phyloP scores from a whole-genome alignment of 2,113 vertebrate genomes.

The Rostratula benghalensis region DNA sequence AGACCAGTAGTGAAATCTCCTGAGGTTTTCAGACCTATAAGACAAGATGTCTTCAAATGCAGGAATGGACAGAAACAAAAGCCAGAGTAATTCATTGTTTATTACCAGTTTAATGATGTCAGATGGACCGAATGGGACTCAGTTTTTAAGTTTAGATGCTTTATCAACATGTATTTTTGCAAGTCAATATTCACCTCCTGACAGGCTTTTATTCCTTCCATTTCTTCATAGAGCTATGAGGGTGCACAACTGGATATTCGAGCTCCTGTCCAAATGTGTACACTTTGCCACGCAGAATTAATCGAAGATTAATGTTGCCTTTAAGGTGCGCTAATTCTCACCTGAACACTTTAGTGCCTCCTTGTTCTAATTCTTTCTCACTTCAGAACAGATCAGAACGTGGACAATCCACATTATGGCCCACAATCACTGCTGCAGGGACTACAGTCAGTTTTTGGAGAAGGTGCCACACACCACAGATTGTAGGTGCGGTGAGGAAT shows the following conservation, averaged over 20 bases:
- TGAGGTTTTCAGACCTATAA: slow-evolving; percentile 81
- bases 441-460: neutral
- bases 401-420: neutral
- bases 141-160: slow-evolving; percentile 70
- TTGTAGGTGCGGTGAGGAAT: neutral
- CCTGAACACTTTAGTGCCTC: neutral
- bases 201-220: neutral
- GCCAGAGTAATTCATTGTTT: slow-evolving; percentile 79
- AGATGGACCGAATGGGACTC: slow-evolving; percentile 59
- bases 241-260: neutral
- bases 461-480: neutral
- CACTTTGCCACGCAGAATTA: neutral
- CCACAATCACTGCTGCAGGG: neutral
- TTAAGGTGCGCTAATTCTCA: neutral
- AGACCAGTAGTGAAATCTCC: slow-evolving; percentile 83
- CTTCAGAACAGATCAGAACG: neutral
- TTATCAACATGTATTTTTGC: slow-evolving; percentile 58
- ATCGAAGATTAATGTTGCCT: neutral
- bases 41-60: slow-evolving; percentile 83
- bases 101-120: slow-evolving; percentile 78
- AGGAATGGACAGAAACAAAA: slow-evolving; percentile 79
- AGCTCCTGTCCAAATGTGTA: neutral
- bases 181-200: slow-evolving; percentile 45
- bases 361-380: neutral
- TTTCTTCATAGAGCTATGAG: neutral